Evolutionary conservation across 2,888 invertebrate genomes (phyloP).

Genomic region (Cerastis leucographa): DNA sequence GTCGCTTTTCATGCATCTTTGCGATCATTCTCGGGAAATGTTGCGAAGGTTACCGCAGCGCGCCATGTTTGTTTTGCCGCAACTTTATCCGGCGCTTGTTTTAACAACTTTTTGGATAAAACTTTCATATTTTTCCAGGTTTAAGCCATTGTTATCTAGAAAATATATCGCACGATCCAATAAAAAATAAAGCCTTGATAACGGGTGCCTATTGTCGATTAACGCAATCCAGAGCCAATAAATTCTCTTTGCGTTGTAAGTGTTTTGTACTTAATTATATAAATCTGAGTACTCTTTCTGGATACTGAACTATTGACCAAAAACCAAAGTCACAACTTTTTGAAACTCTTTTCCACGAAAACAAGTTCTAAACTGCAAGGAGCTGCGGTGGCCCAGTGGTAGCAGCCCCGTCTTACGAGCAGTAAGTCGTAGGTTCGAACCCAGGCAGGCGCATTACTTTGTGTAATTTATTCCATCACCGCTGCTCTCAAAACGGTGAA

Average conservation of each 20-base stretch:
- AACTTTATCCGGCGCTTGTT: constrained; percentile 19
- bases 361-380: no score
- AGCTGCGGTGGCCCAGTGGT: no score
- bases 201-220: background rate
- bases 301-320: background rate
- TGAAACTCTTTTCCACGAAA: background rate
- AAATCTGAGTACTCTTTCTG: background rate
- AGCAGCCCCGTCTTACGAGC: no score
- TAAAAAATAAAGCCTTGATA: background rate
- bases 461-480: no score
- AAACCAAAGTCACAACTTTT: background rate
- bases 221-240: background rate
- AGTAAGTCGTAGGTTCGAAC: no score
- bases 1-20: constrained; percentile 49
- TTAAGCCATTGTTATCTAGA: background rate
- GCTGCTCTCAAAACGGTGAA: no score
- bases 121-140: background rate
- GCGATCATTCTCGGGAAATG: constrained; percentile 33
- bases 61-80: constrained; percentile 37
- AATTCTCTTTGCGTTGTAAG: no score
- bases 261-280: background rate
- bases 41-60: background rate
- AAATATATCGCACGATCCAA: background rate
- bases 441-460: no score
- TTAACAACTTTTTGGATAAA: constrained; percentile 14